These are phyloP conservation scores for Hippasteria phrygiana DNA, from an alignment of 53 echinoderm and acorn worm species.

Conservation along the genomic window DNA sequence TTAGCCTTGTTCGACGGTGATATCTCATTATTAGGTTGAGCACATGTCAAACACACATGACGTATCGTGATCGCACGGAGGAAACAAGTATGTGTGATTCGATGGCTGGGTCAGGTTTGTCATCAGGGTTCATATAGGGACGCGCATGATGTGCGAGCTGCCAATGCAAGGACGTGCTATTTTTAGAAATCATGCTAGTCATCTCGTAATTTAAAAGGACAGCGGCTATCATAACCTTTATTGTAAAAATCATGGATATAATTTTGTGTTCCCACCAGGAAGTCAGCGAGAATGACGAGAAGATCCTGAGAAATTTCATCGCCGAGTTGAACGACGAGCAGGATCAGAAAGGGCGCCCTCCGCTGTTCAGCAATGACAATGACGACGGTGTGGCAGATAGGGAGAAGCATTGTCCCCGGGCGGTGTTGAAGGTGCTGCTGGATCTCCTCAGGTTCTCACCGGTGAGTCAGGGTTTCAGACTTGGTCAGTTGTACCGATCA, in stretches of 20 bases:
- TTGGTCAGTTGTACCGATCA: too few relatives aligned
- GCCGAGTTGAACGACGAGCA: slow-evolving; percentile 59
- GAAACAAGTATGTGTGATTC: too few relatives aligned
- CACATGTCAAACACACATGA: too few relatives aligned
- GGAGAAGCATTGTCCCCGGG: not conserved
- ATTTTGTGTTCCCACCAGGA: slow-evolving; percentile 34
- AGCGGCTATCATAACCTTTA: too few relatives aligned
- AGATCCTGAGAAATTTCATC: slow-evolving; percentile 56
- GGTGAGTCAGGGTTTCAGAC: slow-evolving; percentile 27
- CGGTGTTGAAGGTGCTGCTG: slow-evolving; percentile 68
- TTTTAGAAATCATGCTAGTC: not conserved
- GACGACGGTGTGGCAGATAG: not conserved
- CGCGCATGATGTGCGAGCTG: too few relatives aligned
- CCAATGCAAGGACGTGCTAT: too few relatives aligned
- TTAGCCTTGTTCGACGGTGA: too few relatives aligned
- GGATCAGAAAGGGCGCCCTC: slow-evolving; percentile 34
- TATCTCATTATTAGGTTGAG: too few relatives aligned
- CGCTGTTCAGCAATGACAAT: not conserved
- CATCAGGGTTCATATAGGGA: too few relatives aligned
- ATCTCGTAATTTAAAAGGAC: not conserved
- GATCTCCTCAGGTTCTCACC: slow-evolving; percentile 74
- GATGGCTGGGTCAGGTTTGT: too few relatives aligned
- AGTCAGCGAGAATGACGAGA: slow-evolving; percentile 57
- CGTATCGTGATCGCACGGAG: too few relatives aligned
- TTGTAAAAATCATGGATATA: not conserved